phyloP scores from a whole-genome alignment of 1,140 invertebrate species.

The Drosophila kikkawai region DNA sequence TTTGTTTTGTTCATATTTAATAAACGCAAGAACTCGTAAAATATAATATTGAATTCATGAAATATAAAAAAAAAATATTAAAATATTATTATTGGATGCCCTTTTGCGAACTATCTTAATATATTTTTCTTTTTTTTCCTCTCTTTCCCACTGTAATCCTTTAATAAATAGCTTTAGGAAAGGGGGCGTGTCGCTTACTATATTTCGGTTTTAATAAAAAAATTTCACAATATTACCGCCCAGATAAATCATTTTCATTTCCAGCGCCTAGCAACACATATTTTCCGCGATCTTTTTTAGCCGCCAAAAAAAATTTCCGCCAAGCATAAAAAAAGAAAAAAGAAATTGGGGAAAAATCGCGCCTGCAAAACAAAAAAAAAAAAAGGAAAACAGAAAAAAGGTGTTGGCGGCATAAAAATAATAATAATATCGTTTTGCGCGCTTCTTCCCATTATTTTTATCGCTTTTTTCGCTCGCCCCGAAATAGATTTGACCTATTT shows the following conservation, averaged over 20 bases:
- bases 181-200: not conserved
- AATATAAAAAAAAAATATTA: too few relatives aligned
- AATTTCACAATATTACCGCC: slow-evolving; percentile 22
- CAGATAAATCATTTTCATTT: slow-evolving; percentile 19
- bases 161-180: not conserved
- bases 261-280: slow-evolving; percentile 39
- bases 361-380: slow-evolving; percentile 9
- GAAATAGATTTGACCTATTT: slow-evolving; percentile 79
- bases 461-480: slow-evolving; percentile 40
- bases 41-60: too few relatives aligned
- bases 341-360: not conserved
- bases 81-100: too few relatives aligned
- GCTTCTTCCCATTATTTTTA: slow-evolving; percentile 68
- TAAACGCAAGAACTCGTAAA: too few relatives aligned
- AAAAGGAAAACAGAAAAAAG: slow-evolving; percentile 2
- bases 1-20: too few relatives aligned
- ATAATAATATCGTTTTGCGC: slow-evolving; percentile 44
- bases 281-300: slow-evolving; percentile 33
- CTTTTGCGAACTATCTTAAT: too few relatives aligned
- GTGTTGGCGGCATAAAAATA: slow-evolving; percentile 30
- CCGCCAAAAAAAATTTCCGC: slow-evolving; percentile 66
- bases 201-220: not conserved
- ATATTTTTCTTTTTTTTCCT: too few relatives aligned
- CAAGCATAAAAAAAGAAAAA: slow-evolving; percentile 19
- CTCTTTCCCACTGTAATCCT: not conserved